phyloP scores from a whole-genome alignment of 2,113 vertebrate genomes.

The Corvus moneduloides region DNA sequence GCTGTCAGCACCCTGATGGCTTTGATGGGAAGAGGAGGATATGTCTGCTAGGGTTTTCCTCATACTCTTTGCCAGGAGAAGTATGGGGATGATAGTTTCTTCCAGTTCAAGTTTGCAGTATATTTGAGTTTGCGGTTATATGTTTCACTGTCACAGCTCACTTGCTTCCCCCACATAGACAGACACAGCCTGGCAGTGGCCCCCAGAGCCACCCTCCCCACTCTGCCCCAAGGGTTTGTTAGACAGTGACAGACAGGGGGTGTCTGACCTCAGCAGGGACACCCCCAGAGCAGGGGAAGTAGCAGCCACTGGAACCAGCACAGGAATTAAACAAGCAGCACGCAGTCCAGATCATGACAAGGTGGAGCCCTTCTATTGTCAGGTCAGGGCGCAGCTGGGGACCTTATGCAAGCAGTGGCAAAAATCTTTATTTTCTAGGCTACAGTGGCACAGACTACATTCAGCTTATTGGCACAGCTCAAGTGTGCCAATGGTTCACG shows the following conservation, averaged over 20 bases:
- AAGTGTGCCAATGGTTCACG: background rate
- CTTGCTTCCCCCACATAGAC: background rate
- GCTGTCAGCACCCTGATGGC: background rate
- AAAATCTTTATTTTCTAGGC: background rate
- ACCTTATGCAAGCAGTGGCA: background rate
- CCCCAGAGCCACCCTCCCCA: background rate
- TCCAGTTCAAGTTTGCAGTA: background rate
- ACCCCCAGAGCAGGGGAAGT: background rate
- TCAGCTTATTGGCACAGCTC: background rate
- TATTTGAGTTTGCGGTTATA: background rate
- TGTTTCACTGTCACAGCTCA: background rate
- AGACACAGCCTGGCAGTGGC: background rate
- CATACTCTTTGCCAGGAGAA: background rate
- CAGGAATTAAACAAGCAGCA: background rate
- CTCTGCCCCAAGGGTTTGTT: background rate
- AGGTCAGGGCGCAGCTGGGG: too few species aligned
- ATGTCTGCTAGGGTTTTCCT: background rate
- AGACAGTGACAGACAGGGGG: background rate
- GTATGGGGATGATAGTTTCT: background rate
- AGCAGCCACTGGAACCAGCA: rapidly evolving
- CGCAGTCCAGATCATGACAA: rapidly evolving
- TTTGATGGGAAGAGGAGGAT: background rate
- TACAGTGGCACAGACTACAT: background rate
- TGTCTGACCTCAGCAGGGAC: background rate
- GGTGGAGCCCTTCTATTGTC: background rate